These are phyloP conservation scores for Eupeodes corollae DNA, from an alignment of 1,140 invertebrate genomes.

Conservation along the genomic window DNA sequence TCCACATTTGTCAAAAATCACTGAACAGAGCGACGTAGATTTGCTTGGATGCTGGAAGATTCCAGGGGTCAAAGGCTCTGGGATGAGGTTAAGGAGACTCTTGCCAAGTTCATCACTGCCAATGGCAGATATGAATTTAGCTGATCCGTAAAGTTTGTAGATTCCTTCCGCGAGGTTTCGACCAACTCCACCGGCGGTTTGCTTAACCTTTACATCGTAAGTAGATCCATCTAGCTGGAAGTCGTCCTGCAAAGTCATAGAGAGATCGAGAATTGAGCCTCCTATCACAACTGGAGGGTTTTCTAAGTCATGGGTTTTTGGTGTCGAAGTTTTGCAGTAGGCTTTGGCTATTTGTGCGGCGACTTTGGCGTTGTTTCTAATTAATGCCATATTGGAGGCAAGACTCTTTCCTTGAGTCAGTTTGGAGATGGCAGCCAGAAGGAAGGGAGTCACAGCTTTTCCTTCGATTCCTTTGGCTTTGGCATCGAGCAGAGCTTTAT, in stretches of 20 bases:
- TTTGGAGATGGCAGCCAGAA: constrained; percentile 63
- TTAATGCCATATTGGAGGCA: constrained; percentile 74
- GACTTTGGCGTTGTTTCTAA: constrained; percentile 83
- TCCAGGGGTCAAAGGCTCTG: constrained; percentile 23
- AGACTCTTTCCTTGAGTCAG: constrained; percentile 73
- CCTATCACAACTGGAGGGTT: constrained; percentile 18
- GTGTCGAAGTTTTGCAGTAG: constrained; percentile 2
- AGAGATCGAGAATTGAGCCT: constrained; percentile 29
- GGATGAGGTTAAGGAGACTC: constrained; percentile 37
- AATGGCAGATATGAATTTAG: constrained; percentile 67
- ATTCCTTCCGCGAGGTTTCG: constrained; percentile 84
- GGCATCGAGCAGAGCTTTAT: constrained; percentile 57
- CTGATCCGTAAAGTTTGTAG: constrained; percentile 51
- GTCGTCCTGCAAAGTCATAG: constrained; percentile 17
- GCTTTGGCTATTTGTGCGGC: constrained; percentile 66
- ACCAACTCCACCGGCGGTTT: constrained; percentile 73
- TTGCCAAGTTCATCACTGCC: constrained; percentile 55
- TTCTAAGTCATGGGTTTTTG: not conserved
- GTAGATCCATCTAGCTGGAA: constrained; percentile 66
- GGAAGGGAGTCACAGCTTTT: constrained; percentile 86
- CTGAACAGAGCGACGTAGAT: constrained; percentile 60
- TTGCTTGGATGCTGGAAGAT: constrained; percentile 35
- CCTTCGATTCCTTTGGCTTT: constrained; percentile 54
- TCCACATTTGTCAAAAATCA: constrained; percentile 57
- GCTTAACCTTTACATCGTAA: constrained; percentile 50